Base-by-base conservation (phyloP, 2,113 vertebrate species). In the Ptychochromis oligacanthus region DNA sequence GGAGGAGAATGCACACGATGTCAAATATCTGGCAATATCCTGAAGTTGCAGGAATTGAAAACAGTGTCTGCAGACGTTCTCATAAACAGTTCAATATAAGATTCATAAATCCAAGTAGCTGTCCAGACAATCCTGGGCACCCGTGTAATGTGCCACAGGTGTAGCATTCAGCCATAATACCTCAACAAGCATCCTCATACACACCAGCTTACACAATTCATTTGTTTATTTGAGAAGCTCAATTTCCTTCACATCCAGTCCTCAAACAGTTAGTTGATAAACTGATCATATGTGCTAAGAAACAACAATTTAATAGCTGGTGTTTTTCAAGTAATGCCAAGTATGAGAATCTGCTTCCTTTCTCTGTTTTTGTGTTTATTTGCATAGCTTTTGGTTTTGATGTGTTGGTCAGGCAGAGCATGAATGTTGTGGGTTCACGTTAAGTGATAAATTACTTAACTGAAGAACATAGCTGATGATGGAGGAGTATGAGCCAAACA, bases 11-110 rank as follows among this genome's bases (percentile, higher is more conserved):
- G 83, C 75, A 62, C 1, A 22, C 81, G 74, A 91, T 92, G 91
- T 74, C 72, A 90, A 90, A 85, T 65, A 92, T 93, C 65, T 87
- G 22, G 31, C 77, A 92, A 92, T 92, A 92, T 94, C 93, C 93
- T 91, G 92, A 85, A 80, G 31, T 46, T 82, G 38, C 59, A 74
- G 22, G 54, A 84, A 83, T 59, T 79, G 22, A 58, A 64, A 90
- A 80, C 74, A 43, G 17, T 40, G 52, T 75, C 59, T 82, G 56
- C 64, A 79, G 76, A 67, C 34, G 3, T 40, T 80, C 83, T 84
- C 20, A n/a, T 52, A 72, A 34, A 77, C 38, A 14, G 36, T 82
- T 79, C 13, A 83, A 24, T 74, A 80, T 78, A 40, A 46, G 56
- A 20, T 17, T 56, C 22, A 59, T 26, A 65, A 59, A 20, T 40